Base-by-base conservation (phyloP, 2,888 invertebrate species). In the Rosalia funebris region DNA sequence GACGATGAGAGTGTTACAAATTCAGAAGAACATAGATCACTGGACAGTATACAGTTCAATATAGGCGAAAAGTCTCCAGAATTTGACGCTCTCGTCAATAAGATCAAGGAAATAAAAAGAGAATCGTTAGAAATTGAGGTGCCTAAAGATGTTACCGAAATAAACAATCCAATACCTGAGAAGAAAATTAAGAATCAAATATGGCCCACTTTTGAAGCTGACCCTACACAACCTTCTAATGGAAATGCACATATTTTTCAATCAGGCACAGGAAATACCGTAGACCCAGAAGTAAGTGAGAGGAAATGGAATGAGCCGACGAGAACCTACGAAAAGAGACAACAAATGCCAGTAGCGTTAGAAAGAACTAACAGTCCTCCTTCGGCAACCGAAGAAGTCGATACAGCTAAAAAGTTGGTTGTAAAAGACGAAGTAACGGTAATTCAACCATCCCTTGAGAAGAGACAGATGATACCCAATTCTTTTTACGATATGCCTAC, bases 91-190 rank as follows among this genome's bases (percentile, higher is more conserved):
- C 65, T 80, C 2, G 78, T 79, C 19, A 79, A 80, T 55, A 77
- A 76, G 71, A 79, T 78, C 32, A 79, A 80, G 41, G 79, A 80
- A 70, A 80, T 80, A 19, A 78, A 78, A 63, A 70, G 76, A 48
- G 76, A 71, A 69, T 71, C 68, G 2, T 46, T 60, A 39, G 71
- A 69, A 44, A 52, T 60, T n/a, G 57, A 60, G 1, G 56, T 58
- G 10, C 57, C 65, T 10, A 47, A 56, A n/a, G 57, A 64, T 2
- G 57, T 67, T 14, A 47, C 54, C 2, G 57, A 59, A 17, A 7
- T 15, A 4, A 12, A 39, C 10, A 50, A 15, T n/a, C 14, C 10
- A 9, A 37, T 42, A 34, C 58, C 56, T 50, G 59, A 67, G 45
- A 69, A 68, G 17, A 72, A 68, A 52, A 57, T 73, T 2, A 74